These are phyloP conservation scores for Thinocorus orbignyianus DNA, from an alignment of 2,113 vertebrate species.

Conservation along the genomic window DNA sequence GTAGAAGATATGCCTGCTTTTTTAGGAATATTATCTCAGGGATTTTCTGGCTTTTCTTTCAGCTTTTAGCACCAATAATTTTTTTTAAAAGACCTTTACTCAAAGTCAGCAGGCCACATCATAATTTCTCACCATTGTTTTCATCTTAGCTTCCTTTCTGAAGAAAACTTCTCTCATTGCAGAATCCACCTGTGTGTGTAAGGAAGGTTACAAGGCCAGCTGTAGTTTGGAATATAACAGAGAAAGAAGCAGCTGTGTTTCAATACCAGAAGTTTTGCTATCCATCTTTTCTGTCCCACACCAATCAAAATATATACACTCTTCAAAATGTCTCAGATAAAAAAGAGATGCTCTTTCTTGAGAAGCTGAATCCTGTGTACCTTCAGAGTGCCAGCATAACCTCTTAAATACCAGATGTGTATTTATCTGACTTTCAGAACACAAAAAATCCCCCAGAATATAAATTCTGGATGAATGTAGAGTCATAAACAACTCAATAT, in stretches of 20 bases:
- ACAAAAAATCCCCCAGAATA: not conserved
- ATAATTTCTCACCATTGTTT: not conserved
- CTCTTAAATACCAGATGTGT: not conserved
- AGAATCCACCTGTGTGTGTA: accelerated
- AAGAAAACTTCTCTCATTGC: not conserved
- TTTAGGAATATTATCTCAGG: not conserved
- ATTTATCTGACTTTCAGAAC: not conserved
- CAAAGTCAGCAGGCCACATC: not conserved
- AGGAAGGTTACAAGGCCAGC: not conserved
- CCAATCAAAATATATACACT: not conserved
- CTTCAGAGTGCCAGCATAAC: not conserved
- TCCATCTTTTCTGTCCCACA: not conserved
- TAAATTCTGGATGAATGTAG: not conserved
- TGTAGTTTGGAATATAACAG: not conserved
- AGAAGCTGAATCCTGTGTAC: not conserved
- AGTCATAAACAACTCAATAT: not conserved
- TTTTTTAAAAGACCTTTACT: not conserved
- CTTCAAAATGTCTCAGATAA: not conserved
- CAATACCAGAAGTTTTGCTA: not conserved
- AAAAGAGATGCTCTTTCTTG: not conserved
- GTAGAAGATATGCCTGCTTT: accelerated
- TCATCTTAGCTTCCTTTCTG: not conserved
- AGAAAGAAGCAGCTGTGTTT: not conserved
- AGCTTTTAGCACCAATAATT: not conserved
- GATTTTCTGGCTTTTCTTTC: not conserved